Evolutionary conservation across 2,888 invertebrate genomes (phyloP).

Genomic region (Lasioglossum lativentre): DNA sequence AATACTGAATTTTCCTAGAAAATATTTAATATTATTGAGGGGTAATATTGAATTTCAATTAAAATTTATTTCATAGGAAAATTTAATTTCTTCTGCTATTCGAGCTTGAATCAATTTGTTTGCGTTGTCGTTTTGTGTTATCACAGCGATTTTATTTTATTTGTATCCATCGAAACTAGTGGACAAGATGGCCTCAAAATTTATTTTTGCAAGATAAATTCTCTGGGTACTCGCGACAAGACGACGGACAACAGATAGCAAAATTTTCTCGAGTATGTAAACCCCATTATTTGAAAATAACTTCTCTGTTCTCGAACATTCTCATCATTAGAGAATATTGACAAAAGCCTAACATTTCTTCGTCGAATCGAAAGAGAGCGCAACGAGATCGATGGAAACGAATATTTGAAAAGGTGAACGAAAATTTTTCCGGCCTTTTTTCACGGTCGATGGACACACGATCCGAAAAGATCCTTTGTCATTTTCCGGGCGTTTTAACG

Average conservation of each 20-base stretch:
- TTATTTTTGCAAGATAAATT: too few species aligned
- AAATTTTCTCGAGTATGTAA: background rate
- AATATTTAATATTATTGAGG: too few species aligned
- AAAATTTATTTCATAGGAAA: too few species aligned
- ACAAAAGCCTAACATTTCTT: background rate
- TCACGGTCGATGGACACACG: background rate
- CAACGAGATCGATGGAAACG: background rate
- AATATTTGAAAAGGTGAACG: background rate
- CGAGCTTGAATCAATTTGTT: too few species aligned
- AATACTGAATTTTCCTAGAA: too few species aligned
- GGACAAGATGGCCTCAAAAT: background rate
- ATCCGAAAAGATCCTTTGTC: background rate
- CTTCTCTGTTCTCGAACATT: background rate
- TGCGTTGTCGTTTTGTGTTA: too few species aligned
- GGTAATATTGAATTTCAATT: too few species aligned
- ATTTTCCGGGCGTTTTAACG: constrained; percentile 1
- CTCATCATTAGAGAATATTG: background rate
- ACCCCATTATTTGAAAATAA: background rate
- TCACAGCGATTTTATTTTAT: background rate
- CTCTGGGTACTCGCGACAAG: too few species aligned
- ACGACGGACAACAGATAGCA: background rate
- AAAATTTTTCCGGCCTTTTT: background rate
- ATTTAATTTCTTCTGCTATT: too few species aligned
- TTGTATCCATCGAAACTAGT: background rate
- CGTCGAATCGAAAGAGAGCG: background rate